These are phyloP conservation scores for Nasonia vitripennis DNA, from an alignment of 1,140 invertebrate genomes.

Conservation along the genomic window DNA sequence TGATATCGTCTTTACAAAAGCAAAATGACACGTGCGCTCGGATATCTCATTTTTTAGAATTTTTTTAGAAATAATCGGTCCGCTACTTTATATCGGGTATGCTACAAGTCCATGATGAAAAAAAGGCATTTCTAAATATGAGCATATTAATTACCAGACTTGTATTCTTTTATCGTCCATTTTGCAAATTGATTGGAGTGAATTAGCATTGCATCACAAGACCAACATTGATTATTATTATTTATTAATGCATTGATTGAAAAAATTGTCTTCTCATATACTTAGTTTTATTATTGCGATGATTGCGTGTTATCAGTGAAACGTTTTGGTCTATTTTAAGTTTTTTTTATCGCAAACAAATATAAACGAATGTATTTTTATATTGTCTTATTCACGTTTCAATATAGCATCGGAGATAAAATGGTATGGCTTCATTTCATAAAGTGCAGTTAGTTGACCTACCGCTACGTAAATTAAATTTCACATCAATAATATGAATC, in stretches of 20 bases:
- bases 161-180: too few relatives aligned
- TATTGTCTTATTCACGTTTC: constrained; percentile 17
- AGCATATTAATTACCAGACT: too few relatives aligned
- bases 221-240: neutral
- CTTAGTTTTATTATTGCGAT: neutral
- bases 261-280: neutral
- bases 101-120: too few relatives aligned
- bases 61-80: too few relatives aligned
- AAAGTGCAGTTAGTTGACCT: neutral
- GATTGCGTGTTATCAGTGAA: constrained; percentile 4
- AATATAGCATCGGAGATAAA: constrained; percentile 1
- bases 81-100: too few relatives aligned
- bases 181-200: too few relatives aligned
- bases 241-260: constrained; percentile 12
- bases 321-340: neutral
- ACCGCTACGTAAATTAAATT: too few relatives aligned
- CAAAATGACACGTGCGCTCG: neutral
- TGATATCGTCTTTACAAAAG: neutral
- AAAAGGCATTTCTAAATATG: too few relatives aligned
- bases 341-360: constrained; percentile 22
- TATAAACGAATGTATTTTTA: constrained; percentile 39
- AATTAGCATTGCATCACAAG: too few relatives aligned
- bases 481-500: too few relatives aligned
- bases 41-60: too few relatives aligned
- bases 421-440: constrained; percentile 17